Evolutionary conservation across 2,888 invertebrate species (phyloP), one percentile per base, ranked within the genome.

Genomic region (Mylabris sibirica): DNA sequence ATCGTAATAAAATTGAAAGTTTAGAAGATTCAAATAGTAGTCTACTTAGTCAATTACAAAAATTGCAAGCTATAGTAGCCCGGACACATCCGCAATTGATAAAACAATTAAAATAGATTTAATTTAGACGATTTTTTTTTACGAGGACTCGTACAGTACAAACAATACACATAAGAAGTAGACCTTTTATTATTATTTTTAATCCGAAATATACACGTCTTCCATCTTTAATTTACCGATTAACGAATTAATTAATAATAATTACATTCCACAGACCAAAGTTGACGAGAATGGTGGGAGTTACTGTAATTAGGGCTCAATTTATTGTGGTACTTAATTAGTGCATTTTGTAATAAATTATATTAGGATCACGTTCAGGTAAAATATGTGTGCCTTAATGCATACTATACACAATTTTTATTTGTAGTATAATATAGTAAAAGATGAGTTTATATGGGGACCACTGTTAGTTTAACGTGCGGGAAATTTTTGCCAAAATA

Each of bases 21-120:
- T 86, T 95, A 60, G 94, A 95, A 84, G 91, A 91, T 80, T 90
- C 90, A 77, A 95, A 95, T 85, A 89, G 90, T 68, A 90, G 88
- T 79, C 87, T 95, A 71, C 84, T 93, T 77, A 90, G 89, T 82
- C 93, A 95, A 85, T 87, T 95, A 80, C 91, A 92, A 74, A 92
- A 92, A 77, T 85, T 94, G 77, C 93, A 94, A 85, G 89, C 92
- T 69, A 86, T 93, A 64, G 89, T 92, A 68, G 88, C 90, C 11
- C 79, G 82, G 75, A 84, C 84, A 22, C 84, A 85, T 72, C 85
- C 85, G 35, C 84, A 85, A 66, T 71, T 84, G 41, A 72, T 82
- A 24, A 81, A 80, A 70, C 80, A 78, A 72, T 65, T 78, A 65
- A 79, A 79, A 67, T 75, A 75, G 24, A 24, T 20, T 24, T 53